These are phyloP conservation scores for Caenorhabditis inopinata DNA, from an alignment of 1,140 invertebrate genomes.

Conservation along the genomic window DNA sequence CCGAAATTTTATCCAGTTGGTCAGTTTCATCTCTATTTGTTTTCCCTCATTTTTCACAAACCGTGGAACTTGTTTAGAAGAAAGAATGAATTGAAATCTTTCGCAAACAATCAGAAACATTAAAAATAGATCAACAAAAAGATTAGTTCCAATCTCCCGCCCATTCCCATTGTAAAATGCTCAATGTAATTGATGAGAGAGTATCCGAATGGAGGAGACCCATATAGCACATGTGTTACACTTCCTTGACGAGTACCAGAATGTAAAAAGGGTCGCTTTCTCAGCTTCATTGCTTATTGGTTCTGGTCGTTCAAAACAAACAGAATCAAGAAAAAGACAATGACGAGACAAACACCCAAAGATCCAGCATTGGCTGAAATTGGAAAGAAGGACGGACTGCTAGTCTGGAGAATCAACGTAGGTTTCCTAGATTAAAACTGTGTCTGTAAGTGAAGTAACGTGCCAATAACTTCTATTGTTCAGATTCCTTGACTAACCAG, in stretches of 20 bases:
- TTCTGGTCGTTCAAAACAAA: constrained; percentile 27
- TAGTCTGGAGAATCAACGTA: constrained; percentile 64
- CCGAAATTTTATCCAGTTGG: too few species aligned
- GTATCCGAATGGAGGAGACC: neutral
- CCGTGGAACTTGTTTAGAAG: too few species aligned
- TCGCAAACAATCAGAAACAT: neutral
- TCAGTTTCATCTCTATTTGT: too few species aligned
- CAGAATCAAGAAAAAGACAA: neutral
- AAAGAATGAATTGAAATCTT: neutral
- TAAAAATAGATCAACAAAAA: constrained; percentile 4
- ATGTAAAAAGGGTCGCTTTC: neutral
- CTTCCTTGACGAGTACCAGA: neutral
- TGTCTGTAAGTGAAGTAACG: neutral
- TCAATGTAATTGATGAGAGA: constrained; percentile 25
- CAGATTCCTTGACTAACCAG: too few species aligned
- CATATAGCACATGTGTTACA: constrained; percentile 17
- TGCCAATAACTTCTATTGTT: too few species aligned
- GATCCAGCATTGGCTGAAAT: constrained; percentile 56
- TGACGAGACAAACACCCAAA: neutral
- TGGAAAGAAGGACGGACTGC: constrained; percentile 60
- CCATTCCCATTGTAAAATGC: constrained; percentile 31
- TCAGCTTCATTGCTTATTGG: constrained; percentile 16
- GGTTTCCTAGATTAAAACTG: neutral
- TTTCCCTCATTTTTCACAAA: too few species aligned
- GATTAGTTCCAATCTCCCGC: neutral